Evolutionary conservation across 2,113 vertebrate species (phyloP), one percentile per base, ranked within the genome.

Genomic region (Rafetus swinhoei): DNA sequence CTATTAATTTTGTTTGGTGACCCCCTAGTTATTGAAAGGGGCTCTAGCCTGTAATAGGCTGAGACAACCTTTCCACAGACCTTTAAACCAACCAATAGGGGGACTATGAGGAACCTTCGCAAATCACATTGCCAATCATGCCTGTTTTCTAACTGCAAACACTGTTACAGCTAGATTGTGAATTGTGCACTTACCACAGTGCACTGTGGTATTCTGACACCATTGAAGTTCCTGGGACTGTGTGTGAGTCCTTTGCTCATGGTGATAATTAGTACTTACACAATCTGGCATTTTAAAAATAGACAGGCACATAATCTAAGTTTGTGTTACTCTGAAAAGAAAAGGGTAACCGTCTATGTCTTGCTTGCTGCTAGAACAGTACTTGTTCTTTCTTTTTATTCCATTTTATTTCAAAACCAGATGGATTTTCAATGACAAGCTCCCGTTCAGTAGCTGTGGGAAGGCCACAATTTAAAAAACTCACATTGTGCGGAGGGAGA

Each of bases 21-120:
- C 45, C 45, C 45, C 45, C 45, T 39, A 45, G 45, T 45, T 45
- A 65, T 35, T 56, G n/a, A 35, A 55, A 81, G 60, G 25, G 9
- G 11, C 29, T 39, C 18, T 0, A 1, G 27, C 5, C 22, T 2
- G 60, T 12, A 74, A n/a, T 27, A 60, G 6, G 15, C 56, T 18
- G 54, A 18, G 18, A 74, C n/a, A 35, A 52, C 15, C 87, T 79
- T 79, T 14, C 18, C 12, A 79, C 50, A 16, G 13, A 29, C 39
- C 27, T 39, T 52, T 83, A 24, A 52, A 57, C 35, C 19, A 52
- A 24, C 52, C 35, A 15, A 29, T 86, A 82, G 50, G 56, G 69
- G 82, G 53, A 13, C 16, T 53, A 14, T 32, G 13, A 39, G 32
- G 57, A 50, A 15, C 12, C 7, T 52, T 9, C 16, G 19, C 55